Conservation (phyloP, 92 coral and sea anemone species). For the Umimayanthus kanabou region DNA sequence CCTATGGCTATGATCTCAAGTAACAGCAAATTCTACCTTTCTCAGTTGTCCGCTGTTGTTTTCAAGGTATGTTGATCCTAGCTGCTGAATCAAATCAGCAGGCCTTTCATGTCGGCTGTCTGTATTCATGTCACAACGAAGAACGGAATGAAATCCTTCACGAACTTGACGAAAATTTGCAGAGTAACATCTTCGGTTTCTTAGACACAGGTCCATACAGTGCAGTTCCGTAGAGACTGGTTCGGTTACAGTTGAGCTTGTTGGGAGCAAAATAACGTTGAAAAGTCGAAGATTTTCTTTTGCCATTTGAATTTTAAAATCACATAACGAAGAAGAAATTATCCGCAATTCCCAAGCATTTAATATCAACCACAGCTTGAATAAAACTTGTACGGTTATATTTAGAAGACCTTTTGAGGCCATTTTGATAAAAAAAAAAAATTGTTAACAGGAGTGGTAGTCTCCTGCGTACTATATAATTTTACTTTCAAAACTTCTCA, state of each 20-base stretch:
- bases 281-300: neutral
- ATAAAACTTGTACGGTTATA: neutral
- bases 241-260: neutral
- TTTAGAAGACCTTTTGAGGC: neutral
- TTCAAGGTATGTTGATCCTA: neutral
- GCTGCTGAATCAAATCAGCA: neutral
- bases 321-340: neutral
- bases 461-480: neutral
- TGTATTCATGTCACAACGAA: neutral
- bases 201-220: neutral
- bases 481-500: neutral
- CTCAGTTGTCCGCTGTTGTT: neutral
- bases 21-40: neutral
- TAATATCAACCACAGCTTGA: neutral
- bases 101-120: neutral
- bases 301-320: neutral
- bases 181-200: neutral
- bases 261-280: neutral
- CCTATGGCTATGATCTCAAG: no score
- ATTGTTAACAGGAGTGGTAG: no score
- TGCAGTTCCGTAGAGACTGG: neutral
- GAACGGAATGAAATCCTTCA: neutral
- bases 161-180: neutral
- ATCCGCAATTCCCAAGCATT: neutral
- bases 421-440: neutral